These are phyloP conservation scores for Lycorma delicatula DNA, from an alignment of 1,140 invertebrate species.

Conservation along the genomic window DNA sequence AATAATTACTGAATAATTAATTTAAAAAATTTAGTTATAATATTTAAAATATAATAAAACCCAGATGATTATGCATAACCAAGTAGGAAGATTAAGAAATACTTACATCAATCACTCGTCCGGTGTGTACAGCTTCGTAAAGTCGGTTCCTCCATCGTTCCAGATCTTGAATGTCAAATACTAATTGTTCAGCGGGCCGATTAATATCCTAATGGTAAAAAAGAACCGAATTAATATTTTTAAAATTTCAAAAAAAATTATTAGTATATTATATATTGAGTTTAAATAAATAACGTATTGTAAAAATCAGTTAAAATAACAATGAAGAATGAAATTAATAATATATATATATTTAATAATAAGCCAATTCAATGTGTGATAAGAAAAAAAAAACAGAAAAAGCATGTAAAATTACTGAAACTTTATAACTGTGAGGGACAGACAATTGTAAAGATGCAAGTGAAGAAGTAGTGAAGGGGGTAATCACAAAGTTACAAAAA, in stretches of 20 bases:
- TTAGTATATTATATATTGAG: not conserved
- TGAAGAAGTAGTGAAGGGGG: too few species aligned
- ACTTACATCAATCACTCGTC: constrained; percentile 47
- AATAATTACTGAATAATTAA: not conserved
- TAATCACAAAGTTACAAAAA: too few species aligned
- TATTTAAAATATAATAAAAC: too few species aligned
- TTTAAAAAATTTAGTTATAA: not conserved
- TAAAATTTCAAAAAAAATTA: not conserved
- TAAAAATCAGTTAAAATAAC: not conserved
- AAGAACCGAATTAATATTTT: not conserved
- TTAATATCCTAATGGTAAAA: constrained; percentile 45
- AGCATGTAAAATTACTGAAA: too few species aligned
- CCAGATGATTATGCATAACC: not conserved
- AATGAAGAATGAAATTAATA: not conserved
- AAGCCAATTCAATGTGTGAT: too few species aligned
- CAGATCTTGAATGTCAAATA: constrained; percentile 55
- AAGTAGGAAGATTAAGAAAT: constrained; percentile 13
- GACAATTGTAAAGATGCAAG: too few species aligned
- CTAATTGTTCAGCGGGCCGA: constrained; percentile 54
- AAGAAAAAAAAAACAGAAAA: too few species aligned
- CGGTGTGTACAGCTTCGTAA: constrained; percentile 61
- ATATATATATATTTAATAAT: not conserved
- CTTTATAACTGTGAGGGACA: too few species aligned
- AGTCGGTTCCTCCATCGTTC: constrained; percentile 68
- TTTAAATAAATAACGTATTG: not conserved